Base-by-base conservation (phyloP, 2,113 vertebrate genomes). In the Eptesicus fuscus region DNA sequence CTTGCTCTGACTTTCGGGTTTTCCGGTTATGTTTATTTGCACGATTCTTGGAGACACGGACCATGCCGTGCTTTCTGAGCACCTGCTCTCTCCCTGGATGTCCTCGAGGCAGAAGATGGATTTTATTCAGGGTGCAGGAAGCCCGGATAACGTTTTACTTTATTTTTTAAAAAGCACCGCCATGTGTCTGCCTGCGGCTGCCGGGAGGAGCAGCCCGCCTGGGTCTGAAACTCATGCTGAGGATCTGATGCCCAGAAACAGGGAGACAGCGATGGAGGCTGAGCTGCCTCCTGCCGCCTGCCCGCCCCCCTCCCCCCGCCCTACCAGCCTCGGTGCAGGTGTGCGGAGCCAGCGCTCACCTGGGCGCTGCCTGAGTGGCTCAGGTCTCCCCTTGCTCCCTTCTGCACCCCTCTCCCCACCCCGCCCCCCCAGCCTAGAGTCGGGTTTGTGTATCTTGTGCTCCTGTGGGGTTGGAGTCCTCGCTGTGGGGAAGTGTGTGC, bases 1-100 rank as follows among this genome's bases (percentile, higher is more conserved):
- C 96, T 91, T 94, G 94, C 90, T 94, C 44, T 96, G 97, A 97
- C 96, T 93, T 97, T 96, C 92, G 32, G 82, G n/a, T 63, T 77
- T 91, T 85, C 65, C 42, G 37, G 94, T 44, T 23, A 77, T 59
- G 95, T 65, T 93, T 87, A 94, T 95, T 95, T 86, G 56, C 53
- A 9, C 93, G 91, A 67, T 91, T 97, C 95, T 84, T n/a, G 25
- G 80, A 96, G 85, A 94, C 84, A 51, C 35, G 47, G 88, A 80
- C 87, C 87, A 10, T 37, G 77, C 80, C 30, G 18, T 94, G n/a
- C 85, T 80, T 97, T 88, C 88, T 44, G 56, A 88, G 85, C 85
- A 83, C 51, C 85, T 71, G 82, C 69, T 90, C 59, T 95, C 96
- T 79, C 76, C 67, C 59, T 88, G 84, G 86, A 35, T 51, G 35